Evolutionary conservation across 2,888 invertebrate species (phyloP), one percentile per base, ranked within the genome.

Genomic region (Troides oblongomaculatus): DNA sequence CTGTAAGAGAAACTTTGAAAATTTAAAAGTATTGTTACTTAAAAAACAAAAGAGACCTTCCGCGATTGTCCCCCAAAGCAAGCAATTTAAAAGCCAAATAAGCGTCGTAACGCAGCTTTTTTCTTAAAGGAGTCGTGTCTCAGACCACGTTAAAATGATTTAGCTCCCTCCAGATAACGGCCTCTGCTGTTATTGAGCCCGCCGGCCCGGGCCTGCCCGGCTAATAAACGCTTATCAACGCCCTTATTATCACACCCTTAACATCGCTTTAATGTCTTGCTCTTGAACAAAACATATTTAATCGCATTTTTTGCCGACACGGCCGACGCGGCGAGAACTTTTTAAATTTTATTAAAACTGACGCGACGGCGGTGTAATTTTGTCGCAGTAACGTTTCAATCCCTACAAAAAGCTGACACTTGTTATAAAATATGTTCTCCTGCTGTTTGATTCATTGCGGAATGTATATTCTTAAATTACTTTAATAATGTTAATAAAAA

Each of bases 231-330:
- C 92, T 93, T 92, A 92, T 93, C 93, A 92, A 89, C 90, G 87
- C 86, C 84, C 91, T 91, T 92, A 93, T 93, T 93, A 93, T 93
- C 92, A 90, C 92, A 92, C 93, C 93, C 93, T 93, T 92, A 93
- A 91, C 93, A 90, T 92, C 91, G 87, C 90, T 90, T 93, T 92
- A 93, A 92, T 93, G 92, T 92, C 90, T 89, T 90, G 90, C 91
- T 90, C 87, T 92, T 90, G 92, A 93, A 93, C 93, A 93, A 93
- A 93, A 93, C 93, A 93, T 93, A 93, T 93, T 93, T 93, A 93
- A 93, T 93, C 92, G 88, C 90, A 92, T 91, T 93, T 93, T 89
- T 91, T 86, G 84, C 83, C 84, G 57, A 59, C 63, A 58, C 62
- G 53, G 66, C 21, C 21, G 21, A 21, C 21, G 21, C 68, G 59